Evolutionary conservation across 2,113 vertebrate species (phyloP).

Genomic region (Marmota flaviventris): DNA sequence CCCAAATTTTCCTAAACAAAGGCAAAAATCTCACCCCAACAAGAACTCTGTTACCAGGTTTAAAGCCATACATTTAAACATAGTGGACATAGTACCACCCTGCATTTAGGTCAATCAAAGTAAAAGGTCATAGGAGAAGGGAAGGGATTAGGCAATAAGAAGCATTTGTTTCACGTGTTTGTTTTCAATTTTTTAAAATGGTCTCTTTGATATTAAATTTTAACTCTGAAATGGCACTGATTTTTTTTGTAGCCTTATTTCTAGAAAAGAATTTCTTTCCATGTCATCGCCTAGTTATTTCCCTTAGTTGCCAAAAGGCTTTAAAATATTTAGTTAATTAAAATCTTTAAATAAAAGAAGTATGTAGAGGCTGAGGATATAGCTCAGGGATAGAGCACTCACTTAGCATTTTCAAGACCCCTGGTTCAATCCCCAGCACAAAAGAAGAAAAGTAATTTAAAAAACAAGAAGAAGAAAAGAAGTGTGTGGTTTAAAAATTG

Average conservation of each 20-base stretch:
- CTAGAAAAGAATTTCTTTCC: not conserved
- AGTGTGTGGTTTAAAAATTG: not conserved
- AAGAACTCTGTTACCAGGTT: not conserved
- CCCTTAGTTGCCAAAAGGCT: not conserved
- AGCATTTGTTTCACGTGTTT: not conserved
- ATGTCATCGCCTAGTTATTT: not conserved
- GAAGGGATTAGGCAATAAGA: not conserved
- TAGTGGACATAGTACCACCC: too few species aligned
- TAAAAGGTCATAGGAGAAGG: not conserved
- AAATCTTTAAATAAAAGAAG: constrained; percentile 8
- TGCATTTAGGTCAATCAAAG: constrained; percentile 19
- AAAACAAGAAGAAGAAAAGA: not conserved
- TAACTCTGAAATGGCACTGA: not conserved
- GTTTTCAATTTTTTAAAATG: constrained; percentile 20
- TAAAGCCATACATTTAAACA: not conserved
- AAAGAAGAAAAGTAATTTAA: too few species aligned
- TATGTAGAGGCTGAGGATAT: too few species aligned
- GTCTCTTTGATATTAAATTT: not conserved
- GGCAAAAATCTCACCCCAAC: not conserved
- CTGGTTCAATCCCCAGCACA: too few species aligned
- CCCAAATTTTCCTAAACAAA: not conserved
- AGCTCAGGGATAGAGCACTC: too few species aligned
- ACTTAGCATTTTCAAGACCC: not conserved
- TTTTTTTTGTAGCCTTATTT: constrained; percentile 21
- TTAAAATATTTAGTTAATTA: not conserved